Conservation (phyloP, 2,888 invertebrate genomes). For the Aporophyla lueneburgensis region DNA sequence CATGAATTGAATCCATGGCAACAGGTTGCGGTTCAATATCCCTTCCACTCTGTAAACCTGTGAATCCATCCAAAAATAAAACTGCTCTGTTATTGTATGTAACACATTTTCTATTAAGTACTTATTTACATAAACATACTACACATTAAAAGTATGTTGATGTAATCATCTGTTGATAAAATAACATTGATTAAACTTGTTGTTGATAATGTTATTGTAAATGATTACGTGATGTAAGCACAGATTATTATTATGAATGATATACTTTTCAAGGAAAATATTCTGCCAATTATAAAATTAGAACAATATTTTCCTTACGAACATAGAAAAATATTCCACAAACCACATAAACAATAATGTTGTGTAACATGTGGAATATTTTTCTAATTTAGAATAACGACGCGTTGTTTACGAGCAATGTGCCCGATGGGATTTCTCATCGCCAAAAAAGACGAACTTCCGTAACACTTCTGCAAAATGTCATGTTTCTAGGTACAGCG, state of each 20-base stretch:
- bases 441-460: too few relatives aligned
- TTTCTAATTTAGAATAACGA: too few relatives aligned
- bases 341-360: too few relatives aligned
- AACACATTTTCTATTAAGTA: not conserved
- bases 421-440: too few relatives aligned
- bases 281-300: not conserved
- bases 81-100: too few relatives aligned
- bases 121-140: not conserved
- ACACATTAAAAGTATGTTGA: not conserved
- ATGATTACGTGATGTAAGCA: not conserved
- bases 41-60: not conserved
- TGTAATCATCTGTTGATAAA: slow-evolving; percentile 9
- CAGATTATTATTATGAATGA: not conserved
- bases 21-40: too few relatives aligned
- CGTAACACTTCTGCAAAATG: too few relatives aligned
- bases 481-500: too few relatives aligned
- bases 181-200: not conserved
- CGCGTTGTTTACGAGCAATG: too few relatives aligned
- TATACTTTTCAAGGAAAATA: slow-evolving; percentile 7
- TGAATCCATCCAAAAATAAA: not conserved
- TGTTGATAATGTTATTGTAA: slow-evolving; percentile 15
- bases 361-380: not conserved
- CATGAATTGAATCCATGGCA: too few relatives aligned
- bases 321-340: too few relatives aligned
- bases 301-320: too few relatives aligned